phyloP scores from a whole-genome alignment of 2,113 vertebrate species.

The Phaethon lepturus region DNA sequence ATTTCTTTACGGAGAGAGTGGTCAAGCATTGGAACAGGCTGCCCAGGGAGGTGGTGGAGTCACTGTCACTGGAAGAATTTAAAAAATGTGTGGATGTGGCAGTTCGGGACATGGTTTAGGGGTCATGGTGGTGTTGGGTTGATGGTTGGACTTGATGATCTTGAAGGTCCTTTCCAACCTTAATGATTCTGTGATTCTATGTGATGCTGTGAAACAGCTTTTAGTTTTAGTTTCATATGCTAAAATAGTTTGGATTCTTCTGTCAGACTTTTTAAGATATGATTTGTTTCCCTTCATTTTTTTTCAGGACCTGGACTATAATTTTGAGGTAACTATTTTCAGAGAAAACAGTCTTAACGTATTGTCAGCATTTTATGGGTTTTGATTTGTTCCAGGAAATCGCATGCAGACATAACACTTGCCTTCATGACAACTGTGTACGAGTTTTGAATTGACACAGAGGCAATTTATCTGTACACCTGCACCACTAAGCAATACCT shows the following conservation, averaged over 20 bases:
- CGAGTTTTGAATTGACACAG: not conserved
- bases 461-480: not conserved
- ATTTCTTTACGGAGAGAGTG: too few species aligned
- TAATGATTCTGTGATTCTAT: too few species aligned
- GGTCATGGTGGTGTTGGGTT: too few species aligned
- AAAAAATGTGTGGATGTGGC: too few species aligned
- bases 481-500: not conserved
- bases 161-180: too few species aligned
- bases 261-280: not conserved
- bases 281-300: not conserved
- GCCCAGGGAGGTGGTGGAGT: too few species aligned
- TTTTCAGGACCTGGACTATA: not conserved
- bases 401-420: not conserved
- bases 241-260: not conserved
- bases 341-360: not conserved
- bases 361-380: not conserved
- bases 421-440: not conserved
- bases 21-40: too few species aligned
- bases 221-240: not conserved
- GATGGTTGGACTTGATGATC: too few species aligned
- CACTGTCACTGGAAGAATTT: too few species aligned
- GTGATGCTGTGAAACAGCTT: not conserved
- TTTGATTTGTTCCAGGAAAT: conserved; percentile 47
- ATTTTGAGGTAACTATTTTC: not conserved
- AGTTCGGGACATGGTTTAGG: too few species aligned